phyloP scores from a whole-genome alignment of 2,888 invertebrate species.

The Melanargia galathea region DNA sequence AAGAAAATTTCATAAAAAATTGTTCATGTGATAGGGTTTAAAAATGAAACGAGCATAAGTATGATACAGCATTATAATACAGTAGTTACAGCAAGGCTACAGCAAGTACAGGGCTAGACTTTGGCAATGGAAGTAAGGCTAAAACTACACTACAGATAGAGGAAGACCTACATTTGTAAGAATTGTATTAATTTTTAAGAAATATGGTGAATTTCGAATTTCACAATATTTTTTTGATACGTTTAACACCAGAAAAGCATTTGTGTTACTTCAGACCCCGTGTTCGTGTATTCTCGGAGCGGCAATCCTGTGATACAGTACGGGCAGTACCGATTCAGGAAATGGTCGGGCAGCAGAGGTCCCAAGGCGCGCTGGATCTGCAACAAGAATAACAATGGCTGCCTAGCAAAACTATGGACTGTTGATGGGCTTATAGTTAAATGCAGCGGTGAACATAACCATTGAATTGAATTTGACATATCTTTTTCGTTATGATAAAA shows the following conservation, averaged over 20 bases:
- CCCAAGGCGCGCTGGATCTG: conserved; percentile 42
- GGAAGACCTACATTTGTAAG: too few species aligned
- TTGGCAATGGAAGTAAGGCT: too few species aligned
- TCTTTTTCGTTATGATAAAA: not conserved
- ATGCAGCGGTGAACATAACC: conserved; percentile 38
- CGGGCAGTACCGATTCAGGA: conserved; percentile 44
- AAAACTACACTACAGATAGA: too few species aligned
- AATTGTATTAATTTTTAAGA: too few species aligned
- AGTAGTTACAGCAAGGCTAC: too few species aligned
- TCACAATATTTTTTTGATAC: not conserved
- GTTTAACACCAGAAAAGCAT: not conserved
- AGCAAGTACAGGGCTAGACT: too few species aligned
- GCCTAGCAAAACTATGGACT: conserved; percentile 51
- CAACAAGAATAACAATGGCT: conserved; percentile 42
- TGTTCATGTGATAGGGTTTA: too few species aligned
- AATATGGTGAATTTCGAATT: too few species aligned
- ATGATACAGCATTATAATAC: too few species aligned
- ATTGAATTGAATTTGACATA: conserved; percentile 22
- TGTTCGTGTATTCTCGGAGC: conserved; percentile 41
- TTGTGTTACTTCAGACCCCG: conserved; percentile 35
- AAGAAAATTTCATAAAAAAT: too few species aligned
- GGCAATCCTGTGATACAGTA: conserved; percentile 48
- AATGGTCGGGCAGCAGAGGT: conserved; percentile 39
- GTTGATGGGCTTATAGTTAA: conserved; percentile 45
- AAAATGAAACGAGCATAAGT: too few species aligned